phyloP scores from a whole-genome alignment of 2,888 invertebrate genomes.

The Therioaphis trifolii region DNA sequence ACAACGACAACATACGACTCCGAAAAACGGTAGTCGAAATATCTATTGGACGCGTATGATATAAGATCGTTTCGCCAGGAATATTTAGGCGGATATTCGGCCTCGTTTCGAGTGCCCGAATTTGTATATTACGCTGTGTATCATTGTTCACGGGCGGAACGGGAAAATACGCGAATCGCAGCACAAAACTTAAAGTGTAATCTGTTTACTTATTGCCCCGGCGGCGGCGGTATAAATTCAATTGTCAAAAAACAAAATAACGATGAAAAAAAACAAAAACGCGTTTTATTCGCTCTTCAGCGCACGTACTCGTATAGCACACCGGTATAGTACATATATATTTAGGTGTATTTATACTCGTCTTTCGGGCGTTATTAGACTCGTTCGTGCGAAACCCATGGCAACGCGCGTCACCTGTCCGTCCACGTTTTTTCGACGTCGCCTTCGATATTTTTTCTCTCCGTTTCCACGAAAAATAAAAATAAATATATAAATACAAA shows the following conservation, averaged over 20 bases:
- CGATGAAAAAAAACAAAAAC: neutral
- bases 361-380: neutral
- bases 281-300: neutral
- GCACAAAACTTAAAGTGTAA: slow-evolving; percentile 1
- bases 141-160: neutral
- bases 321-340: neutral
- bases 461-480: neutral
- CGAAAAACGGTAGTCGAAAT: neutral
- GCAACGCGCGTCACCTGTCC: slow-evolving; percentile 22
- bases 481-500: no score
- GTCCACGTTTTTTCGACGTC: neutral
- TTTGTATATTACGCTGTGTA: neutral
- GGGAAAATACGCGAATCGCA: neutral
- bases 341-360: neutral
- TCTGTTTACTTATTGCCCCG: slow-evolving; percentile 9
- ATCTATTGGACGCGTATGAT: neutral
- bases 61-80: neutral
- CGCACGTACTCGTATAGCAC: neutral
- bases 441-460: neutral
- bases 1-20: no score
- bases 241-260: neutral
- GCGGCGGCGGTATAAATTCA: neutral
- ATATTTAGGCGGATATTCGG: neutral
- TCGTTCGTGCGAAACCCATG: neutral
- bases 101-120: neutral